Conservation (phyloP, 2,797 vertebrate genomes). For the Momotus momota region DNA sequence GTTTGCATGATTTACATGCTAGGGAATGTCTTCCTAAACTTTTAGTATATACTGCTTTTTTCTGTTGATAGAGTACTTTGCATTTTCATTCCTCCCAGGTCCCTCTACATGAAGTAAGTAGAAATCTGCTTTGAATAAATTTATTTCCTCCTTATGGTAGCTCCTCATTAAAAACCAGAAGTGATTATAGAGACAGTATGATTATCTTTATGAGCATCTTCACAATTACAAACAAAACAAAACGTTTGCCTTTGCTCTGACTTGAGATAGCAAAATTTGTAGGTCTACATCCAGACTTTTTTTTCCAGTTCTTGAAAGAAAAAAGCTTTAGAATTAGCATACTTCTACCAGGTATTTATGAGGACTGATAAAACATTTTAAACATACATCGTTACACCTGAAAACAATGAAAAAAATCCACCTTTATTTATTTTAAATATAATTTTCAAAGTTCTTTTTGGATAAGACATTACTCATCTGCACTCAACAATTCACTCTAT, state of each 20-base stretch:
- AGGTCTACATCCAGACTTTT: neutral
- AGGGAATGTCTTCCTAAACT: neutral
- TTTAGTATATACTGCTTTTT: neutral
- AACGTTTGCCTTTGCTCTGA: neutral
- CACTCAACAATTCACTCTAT: neutral
- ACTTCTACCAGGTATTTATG: neutral
- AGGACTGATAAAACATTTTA: neutral
- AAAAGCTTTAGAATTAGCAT: neutral
- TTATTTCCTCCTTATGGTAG: neutral
- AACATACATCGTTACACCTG: neutral
- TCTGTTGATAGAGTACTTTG: neutral
- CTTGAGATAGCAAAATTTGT: neutral
- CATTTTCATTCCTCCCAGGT: neutral
- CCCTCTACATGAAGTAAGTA: neutral
- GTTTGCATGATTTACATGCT: neutral
- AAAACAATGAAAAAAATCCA: neutral
- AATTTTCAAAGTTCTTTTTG: neutral
- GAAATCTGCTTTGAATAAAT: neutral
- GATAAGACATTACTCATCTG: neutral
- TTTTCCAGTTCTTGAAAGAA: neutral
- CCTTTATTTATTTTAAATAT: neutral
- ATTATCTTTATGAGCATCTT: constrained; percentile 26
- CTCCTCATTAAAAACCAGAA: neutral
- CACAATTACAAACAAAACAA: neutral
- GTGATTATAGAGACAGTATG: neutral